Base-by-base conservation (phyloP, 2,797 vertebrate species). In the Characodon lateralis region DNA sequence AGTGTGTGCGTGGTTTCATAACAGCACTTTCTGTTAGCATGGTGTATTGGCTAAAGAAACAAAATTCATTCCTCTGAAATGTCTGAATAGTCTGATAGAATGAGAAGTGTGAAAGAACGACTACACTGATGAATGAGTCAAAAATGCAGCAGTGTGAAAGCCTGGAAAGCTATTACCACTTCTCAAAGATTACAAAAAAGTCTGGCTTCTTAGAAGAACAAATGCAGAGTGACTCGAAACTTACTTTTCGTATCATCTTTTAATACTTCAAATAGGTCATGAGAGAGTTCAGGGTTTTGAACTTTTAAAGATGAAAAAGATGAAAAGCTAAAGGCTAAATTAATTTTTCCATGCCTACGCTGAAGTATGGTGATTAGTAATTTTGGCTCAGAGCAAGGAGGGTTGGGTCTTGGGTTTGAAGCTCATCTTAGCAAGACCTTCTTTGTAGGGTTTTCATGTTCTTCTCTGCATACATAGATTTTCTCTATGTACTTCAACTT, bases 51-150 rank as follows among this genome's bases (percentile, higher is more conserved):
- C 20, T 24, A 24, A 43, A 68, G 65, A 68, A 68, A 43, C 39
- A n/a, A 43, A 68, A 41, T n/a, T 13, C 39, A 43, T 68, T 68
- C 39, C 10, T 43, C 39, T 68, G 39, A 43, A 43, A 68, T 43
- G 65, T 43, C 65, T 68, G 12, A 68, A 68, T 43, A 24, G 65
- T 43, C 10, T 66, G 63, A 68, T 6, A 24, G 20, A 68, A 68
- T 24, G 12, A 41, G 41, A 24, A 41, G 20, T 41, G 35, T 13
- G 39, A 43, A 13, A 43, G 63, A 66, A 43, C 39, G 24, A 13
- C 39, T 24, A 39, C 39, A 43, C 39, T 68, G 39, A 68, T 68
- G 65, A 43, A 68, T 63, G 59, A 63, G 28, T 63, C 59, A 63
- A 28, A 63, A n/a, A 63, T 35, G 28, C 59, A 63, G 28, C 28